These are phyloP conservation scores for Bungarus multicinctus DNA, from an alignment of 2,113 vertebrate species.

Conservation along the genomic window DNA sequence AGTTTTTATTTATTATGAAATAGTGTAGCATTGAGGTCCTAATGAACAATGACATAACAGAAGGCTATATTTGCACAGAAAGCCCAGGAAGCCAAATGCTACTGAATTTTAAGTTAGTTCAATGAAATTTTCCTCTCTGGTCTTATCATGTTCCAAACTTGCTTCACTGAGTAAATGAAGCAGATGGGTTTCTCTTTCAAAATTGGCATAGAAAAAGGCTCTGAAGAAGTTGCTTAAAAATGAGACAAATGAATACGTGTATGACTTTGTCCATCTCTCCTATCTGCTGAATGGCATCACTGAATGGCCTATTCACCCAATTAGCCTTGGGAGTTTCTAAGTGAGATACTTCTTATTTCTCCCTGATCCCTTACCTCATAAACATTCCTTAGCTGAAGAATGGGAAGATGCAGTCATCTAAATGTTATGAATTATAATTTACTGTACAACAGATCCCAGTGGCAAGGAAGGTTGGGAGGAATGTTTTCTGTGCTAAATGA, in stretches of 20 bases:
- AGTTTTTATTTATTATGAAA: constrained; percentile 19
- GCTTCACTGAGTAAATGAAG: constrained; percentile 19
- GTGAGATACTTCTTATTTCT: background rate
- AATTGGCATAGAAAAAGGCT: constrained; percentile 25
- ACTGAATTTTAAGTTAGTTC: constrained; percentile 24
- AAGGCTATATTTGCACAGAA: accelerated
- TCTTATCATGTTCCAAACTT: constrained; percentile 19
- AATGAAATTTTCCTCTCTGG: constrained; percentile 8
- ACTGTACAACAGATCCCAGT: background rate
- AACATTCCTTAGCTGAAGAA: background rate
- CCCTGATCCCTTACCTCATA: background rate
- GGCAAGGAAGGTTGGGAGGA: background rate
- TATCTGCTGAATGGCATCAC: background rate
- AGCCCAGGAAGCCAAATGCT: constrained; percentile 24
- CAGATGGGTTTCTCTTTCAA: constrained; percentile 41
- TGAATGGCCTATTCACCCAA: background rate
- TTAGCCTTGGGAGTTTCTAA: constrained; percentile 12
- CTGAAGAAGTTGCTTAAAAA: constrained; percentile 11
- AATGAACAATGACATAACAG: constrained; percentile 44
- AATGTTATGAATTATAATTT: background rate
- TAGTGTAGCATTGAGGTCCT: background rate
- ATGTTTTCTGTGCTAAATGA: background rate
- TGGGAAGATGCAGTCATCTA: background rate
- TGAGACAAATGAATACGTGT: background rate
- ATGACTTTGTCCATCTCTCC: background rate